Conservation (phyloP, 2,888 invertebrate genomes). For the Diaphora mendica region DNA sequence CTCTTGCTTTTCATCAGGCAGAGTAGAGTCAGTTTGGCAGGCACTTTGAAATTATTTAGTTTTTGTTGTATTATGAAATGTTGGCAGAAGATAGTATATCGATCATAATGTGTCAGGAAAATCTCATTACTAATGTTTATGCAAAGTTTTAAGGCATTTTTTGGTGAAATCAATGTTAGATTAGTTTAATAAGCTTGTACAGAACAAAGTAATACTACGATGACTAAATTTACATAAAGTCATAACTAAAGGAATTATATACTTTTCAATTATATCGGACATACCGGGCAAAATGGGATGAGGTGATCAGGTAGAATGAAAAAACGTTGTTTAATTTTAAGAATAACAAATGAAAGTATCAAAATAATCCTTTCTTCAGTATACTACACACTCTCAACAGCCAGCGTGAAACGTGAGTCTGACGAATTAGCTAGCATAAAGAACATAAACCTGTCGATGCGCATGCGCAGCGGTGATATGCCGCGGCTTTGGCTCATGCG, state of each 20-base stretch:
- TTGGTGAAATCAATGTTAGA: too few species aligned
- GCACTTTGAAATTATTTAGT: neutral
- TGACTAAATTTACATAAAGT: neutral
- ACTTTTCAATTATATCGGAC: neutral
- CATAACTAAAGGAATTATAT: neutral
- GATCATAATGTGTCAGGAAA: neutral
- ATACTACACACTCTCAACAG: constrained; percentile 88
- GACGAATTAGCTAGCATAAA: constrained; percentile 67
- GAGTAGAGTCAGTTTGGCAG: neutral
- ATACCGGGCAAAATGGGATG: neutral
- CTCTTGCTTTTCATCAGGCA: too few species aligned
- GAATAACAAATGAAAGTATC: neutral
- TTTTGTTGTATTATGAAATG: neutral
- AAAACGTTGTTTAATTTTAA: neutral
- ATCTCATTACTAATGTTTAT: neutral
- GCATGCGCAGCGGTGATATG: constrained; percentile 82
- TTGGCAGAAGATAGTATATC: neutral
- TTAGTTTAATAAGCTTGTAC: too few species aligned
- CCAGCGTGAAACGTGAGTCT: constrained; percentile 67
- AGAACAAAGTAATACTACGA: too few species aligned
- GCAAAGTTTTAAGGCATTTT: too few species aligned
- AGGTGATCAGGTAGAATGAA: neutral
- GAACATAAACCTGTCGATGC: constrained; percentile 83
- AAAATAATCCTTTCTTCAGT: constrained; percentile 78
- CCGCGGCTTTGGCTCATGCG: constrained; percentile 93